Conservation (phyloP, 2,888 invertebrate genomes). For the Ganaspis brasiliensis region DNA sequence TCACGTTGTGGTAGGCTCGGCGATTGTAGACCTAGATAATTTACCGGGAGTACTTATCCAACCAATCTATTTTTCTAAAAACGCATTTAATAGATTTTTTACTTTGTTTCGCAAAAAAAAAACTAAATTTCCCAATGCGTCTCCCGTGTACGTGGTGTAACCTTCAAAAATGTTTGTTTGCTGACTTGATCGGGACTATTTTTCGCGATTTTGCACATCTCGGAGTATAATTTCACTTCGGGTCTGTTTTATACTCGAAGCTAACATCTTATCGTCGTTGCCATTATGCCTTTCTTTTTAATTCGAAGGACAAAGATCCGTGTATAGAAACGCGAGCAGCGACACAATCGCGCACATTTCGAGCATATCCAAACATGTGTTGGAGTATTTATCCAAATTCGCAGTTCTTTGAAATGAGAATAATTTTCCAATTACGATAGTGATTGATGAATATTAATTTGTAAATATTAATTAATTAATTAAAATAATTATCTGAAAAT, state of each 20-base stretch:
- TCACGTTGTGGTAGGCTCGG: conserved; percentile 40
- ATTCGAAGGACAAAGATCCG: conserved; percentile 41
- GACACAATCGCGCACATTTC: conserved; percentile 28
- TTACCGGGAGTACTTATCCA: conserved; percentile 10
- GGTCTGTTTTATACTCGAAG: conserved; percentile 7
- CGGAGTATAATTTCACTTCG: neutral
- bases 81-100: neutral
- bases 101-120: neutral
- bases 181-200: neutral
- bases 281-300: conserved; percentile 43
- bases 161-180: conserved; percentile 14
- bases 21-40: conserved; percentile 29
- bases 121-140: neutral
- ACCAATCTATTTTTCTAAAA: neutral
- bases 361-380: conserved; percentile 24
- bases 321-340: conserved; percentile 24
- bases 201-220: neutral
- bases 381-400: neutral
- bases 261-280: conserved; percentile 33
- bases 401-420: neutral
- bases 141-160: neutral
- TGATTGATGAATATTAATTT: no score
- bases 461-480: no score
- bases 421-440: neutral
- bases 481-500: no score